phyloP scores from a whole-genome alignment of 2,113 vertebrate genomes.

The Genyomyrus donnyi region DNA sequence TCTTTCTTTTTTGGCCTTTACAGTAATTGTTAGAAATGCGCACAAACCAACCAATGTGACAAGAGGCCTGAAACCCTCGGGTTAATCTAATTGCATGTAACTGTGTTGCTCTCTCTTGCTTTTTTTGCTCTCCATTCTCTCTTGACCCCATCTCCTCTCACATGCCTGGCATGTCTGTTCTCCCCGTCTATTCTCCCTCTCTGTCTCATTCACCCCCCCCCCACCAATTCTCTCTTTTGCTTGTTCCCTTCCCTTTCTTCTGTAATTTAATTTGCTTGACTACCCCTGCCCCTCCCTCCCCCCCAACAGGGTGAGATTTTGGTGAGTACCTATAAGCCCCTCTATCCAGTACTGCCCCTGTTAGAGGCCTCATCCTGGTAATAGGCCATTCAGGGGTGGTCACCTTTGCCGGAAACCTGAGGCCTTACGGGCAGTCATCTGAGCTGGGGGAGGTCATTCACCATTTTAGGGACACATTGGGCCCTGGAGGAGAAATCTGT shows the following conservation, averaged over 20 bases:
- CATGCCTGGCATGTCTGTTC: constrained; percentile 25
- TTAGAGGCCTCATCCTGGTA: constrained; percentile 46
- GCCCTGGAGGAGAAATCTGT: neutral
- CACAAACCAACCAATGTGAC: constrained; percentile 50
- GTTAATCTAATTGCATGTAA: constrained; percentile 91
- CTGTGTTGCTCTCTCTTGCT: constrained; percentile 35
- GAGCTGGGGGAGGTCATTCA: neutral
- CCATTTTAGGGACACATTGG: neutral
- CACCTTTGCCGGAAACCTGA: constrained; percentile 53
- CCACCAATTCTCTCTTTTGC: neutral
- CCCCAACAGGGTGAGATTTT: constrained; percentile 86
- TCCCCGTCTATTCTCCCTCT: neutral
- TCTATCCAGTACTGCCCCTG: constrained; percentile 26
- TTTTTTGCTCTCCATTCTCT: constrained; percentile 43
- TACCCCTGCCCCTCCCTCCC: constrained; percentile 50
- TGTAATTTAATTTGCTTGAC: constrained; percentile 28
- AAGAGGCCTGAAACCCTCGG: constrained; percentile 57
- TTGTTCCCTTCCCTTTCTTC: constrained; percentile 10
- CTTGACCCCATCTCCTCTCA: constrained; percentile 39
- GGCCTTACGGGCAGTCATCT: constrained; percentile 33
- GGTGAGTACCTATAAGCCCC: constrained; percentile 78
- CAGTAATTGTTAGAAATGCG: constrained; percentile 43
- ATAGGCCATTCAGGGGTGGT: constrained; percentile 49
- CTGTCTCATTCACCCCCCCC: constrained; percentile 4
- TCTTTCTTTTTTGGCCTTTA: constrained; percentile 31